Percentiles rank a stretch among this genome's conserved stretches.
Evolutionary conservation across 1,140 invertebrate species (phyloP).

Genomic region (Habropoda laboriosa): DNA sequence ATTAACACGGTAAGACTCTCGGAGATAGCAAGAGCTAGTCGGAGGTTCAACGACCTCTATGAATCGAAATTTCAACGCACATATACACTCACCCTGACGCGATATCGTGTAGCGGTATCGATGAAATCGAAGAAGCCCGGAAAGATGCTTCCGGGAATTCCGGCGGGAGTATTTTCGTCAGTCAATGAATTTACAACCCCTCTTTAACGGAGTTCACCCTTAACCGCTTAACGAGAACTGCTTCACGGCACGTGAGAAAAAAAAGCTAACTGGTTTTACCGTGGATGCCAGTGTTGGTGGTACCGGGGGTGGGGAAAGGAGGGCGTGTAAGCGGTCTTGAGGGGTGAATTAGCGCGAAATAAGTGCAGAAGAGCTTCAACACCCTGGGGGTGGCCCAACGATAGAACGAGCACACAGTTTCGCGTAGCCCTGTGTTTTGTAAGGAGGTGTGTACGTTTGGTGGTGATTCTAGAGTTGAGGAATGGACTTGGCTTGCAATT

Average conservation of each 20-base stretch:
- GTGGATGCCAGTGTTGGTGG: no score
- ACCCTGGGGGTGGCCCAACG: conserved; percentile 50
- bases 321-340: conserved; percentile 77
- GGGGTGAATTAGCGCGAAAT: conserved; percentile 80
- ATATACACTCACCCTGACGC: no score
- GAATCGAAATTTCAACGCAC: background rate
- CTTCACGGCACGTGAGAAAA: conserved; percentile 80
- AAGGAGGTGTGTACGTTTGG: no score
- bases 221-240: conserved; percentile 78
- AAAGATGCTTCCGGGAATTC: conserved; percentile 66
- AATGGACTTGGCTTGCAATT: no score
- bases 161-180: conserved; percentile 76
- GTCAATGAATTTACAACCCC: conserved; percentile 81
- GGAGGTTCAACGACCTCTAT: background rate
- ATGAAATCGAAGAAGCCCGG: conserved; percentile 49
- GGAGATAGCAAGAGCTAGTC: background rate
- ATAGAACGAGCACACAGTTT: conserved; percentile 51
- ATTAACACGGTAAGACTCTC: background rate
- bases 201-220: conserved; percentile 73
- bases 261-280: conserved; percentile 71
- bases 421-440: no score
- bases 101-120: background rate
- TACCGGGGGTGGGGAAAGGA: conserved; percentile 24
- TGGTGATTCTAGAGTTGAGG: no score
- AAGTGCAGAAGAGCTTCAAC: conserved; percentile 69